A percentile compares a stretch with the other conserved stretches of the same genome.
Conservation (phyloP, 2,113 vertebrate genomes). For the Prionailurus bengalensis region DNA sequence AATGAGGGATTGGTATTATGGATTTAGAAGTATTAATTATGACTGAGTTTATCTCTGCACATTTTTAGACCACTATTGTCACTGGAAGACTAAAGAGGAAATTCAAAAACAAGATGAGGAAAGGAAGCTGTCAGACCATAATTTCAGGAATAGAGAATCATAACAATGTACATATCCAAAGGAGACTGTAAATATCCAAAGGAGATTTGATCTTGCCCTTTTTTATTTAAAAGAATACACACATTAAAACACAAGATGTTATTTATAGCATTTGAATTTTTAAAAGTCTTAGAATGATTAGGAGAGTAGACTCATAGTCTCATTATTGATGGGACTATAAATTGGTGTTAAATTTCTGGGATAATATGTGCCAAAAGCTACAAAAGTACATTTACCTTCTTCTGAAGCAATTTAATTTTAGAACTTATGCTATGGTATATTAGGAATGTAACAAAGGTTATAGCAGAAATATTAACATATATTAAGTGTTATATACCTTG, state of each 20-base stretch:
- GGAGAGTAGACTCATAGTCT: background rate
- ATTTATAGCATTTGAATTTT: background rate
- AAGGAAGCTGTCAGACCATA: background rate
- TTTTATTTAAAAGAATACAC: background rate
- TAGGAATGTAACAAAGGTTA: background rate
- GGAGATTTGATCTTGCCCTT: background rate
- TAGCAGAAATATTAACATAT: background rate
- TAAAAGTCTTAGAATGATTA: background rate
- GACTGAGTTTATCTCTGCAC: background rate
- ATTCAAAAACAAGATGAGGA: background rate
- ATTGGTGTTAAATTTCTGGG: background rate
- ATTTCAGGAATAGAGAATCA: background rate
- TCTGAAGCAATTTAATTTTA: constrained; percentile 37
- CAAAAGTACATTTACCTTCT: background rate
- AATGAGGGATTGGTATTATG: background rate
- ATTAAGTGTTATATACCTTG: background rate
- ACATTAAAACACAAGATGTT: background rate
- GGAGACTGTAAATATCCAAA: background rate
- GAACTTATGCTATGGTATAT: background rate
- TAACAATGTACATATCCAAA: background rate
- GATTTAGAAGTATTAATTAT: background rate
- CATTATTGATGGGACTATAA: background rate
- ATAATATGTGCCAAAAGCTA: background rate
- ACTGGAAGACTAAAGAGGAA: background rate
- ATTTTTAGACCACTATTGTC: background rate